These are phyloP conservation scores for Pissodes strobi DNA, from an alignment of 1,140 invertebrate species.

Conservation along the genomic window DNA sequence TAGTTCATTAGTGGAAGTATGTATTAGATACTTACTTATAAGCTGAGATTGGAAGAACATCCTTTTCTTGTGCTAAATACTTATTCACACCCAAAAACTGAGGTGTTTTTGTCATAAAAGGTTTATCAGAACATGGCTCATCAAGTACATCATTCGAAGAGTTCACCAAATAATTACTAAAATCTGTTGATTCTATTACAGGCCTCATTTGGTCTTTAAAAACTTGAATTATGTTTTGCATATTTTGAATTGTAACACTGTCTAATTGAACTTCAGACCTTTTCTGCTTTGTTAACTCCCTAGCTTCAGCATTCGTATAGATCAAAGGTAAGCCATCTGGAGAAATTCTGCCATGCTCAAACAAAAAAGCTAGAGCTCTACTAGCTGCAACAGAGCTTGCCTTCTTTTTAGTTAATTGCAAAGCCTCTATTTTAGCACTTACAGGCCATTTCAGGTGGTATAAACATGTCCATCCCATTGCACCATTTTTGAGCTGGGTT, in stretches of 20 bases:
- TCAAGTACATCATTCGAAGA: constrained; percentile 28
- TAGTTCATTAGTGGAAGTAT: too few relatives aligned
- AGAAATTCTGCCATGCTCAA: constrained; percentile 44
- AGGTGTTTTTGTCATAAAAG: constrained; percentile 26
- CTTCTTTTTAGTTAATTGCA: constrained; percentile 46
- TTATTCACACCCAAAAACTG: constrained; percentile 36
- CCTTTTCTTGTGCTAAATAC: constrained; percentile 46
- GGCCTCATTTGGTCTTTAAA: constrained; percentile 41
- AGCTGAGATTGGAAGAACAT: constrained; percentile 48
- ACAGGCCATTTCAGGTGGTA: constrained; percentile 51
- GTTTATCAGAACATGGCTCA: constrained; percentile 22
- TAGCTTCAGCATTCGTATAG: constrained; percentile 45
- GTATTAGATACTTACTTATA: constrained; percentile 44
- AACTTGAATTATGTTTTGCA: constrained; percentile 44
- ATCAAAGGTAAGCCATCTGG: constrained; percentile 47
- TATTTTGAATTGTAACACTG: constrained; percentile 24
- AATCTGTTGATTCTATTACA: constrained; percentile 27
- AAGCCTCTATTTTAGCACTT: constrained; percentile 37
- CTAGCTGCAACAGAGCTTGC: constrained; percentile 48
- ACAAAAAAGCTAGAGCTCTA: constrained; percentile 45
- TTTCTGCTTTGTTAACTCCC: constrained; percentile 40
- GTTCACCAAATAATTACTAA: constrained; percentile 15
- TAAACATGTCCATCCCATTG: constrained; percentile 43
- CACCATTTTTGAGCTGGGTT: neutral
- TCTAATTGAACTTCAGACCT: constrained; percentile 40